Conservation (phyloP, 2,797 vertebrate genomes). For the Channallabes apus region DNA sequence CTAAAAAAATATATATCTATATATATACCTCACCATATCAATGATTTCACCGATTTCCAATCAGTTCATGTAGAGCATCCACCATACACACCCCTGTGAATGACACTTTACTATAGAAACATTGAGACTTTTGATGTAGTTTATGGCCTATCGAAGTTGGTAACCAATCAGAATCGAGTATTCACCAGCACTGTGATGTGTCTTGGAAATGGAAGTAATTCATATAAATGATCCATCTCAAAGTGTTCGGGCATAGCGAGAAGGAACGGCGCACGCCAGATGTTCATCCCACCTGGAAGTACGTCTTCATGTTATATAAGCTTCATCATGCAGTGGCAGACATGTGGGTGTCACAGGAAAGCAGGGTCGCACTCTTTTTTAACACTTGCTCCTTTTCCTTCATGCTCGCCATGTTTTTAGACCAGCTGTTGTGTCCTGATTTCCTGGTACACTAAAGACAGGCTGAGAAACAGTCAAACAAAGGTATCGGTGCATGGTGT, state of each 20-base stretch:
- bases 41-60: neutral
- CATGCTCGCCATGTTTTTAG: constrained; percentile 19
- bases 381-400: constrained; percentile 43
- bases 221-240: neutral
- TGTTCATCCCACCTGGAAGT: constrained; percentile 12
- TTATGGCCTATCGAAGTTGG: neutral
- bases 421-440: constrained; percentile 73
- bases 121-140: neutral
- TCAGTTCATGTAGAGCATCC: neutral
- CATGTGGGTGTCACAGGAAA: constrained; percentile 31
- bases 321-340: constrained; percentile 27
- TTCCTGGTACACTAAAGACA: constrained; percentile 70
- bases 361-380: constrained; percentile 27
- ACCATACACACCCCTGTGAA: neutral
- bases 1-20: too few species aligned
- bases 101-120: neutral
- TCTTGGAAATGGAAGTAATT: neutral
- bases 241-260: neutral
- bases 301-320: constrained; percentile 12
- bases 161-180: neutral
- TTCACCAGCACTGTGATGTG: neutral
- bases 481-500: constrained; percentile 83
- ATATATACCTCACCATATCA: too few species aligned
- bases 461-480: constrained; percentile 70
- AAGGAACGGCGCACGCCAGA: neutral